phyloP scores from a whole-genome alignment of 2,113 vertebrate genomes.

The Chlorocebus sabaeus region DNA sequence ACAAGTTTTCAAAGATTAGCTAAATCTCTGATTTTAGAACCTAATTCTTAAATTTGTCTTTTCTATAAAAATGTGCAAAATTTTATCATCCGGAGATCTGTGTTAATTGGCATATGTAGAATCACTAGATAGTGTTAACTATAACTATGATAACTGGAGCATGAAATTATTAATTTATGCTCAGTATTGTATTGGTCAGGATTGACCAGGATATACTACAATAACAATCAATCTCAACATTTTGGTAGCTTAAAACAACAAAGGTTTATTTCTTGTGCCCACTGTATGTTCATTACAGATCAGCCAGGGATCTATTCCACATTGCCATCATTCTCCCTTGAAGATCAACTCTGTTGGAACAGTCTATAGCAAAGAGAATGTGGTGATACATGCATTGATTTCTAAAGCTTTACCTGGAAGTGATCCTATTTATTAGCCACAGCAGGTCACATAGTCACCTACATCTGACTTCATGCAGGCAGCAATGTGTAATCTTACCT shows the following conservation, averaged over 20 bases:
- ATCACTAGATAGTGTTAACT: neutral
- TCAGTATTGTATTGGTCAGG: neutral
- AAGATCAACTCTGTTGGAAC: neutral
- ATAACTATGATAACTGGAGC: neutral
- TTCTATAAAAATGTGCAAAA: neutral
- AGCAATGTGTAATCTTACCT: neutral
- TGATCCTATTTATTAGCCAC: neutral
- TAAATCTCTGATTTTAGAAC: neutral
- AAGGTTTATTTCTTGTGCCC: neutral
- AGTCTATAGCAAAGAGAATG: neutral
- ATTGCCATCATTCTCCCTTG: neutral
- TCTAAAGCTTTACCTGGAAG: neutral
- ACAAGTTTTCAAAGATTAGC: neutral
- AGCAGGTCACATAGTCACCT: neutral
- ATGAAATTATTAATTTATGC: neutral
- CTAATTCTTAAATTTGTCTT: constrained; percentile 31
- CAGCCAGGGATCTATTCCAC: neutral
- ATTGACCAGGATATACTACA: neutral
- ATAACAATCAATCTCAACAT: neutral
- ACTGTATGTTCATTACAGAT: neutral
- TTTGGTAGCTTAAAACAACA: neutral
- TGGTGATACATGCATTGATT: neutral
- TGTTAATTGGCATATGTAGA: neutral
- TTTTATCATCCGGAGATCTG: neutral
- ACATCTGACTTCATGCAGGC: neutral